Evolutionary conservation across 2,797 vertebrate species (phyloP), one percentile per base, ranked within the genome.

Genomic region (Eulemur albifrons): DNA sequence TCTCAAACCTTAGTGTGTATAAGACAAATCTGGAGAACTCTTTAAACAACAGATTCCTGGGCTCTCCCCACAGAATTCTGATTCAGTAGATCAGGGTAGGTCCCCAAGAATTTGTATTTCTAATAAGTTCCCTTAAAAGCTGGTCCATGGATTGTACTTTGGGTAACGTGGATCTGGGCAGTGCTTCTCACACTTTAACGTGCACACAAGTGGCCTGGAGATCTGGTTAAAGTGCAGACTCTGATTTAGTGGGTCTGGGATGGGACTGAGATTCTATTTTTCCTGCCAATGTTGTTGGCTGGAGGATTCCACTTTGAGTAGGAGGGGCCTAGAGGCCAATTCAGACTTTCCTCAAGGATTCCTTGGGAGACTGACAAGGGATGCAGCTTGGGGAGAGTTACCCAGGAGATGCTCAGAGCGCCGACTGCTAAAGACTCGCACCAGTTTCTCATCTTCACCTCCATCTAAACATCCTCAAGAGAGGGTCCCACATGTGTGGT

Each of bases 401-500:
- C 7, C 23, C 25, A 48, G 17, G 30, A 45, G 63, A 79, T 38
- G 21, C 40, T 93, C 65, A n/a, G 7, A 15, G 25, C 12, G 10
- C 11, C 25, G 21, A 38, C n/a, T 35, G 67, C 90, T 76, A 38
- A 85, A 85, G 76, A 63, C 43, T 11, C 6, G 0, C 0, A 81
- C 35, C 25, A 43, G 40, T 3, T 1, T 32, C 15, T 88, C 45
- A 48, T 7, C 21, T 48, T 40, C 12, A 54, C 52, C 23, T 65
- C 48, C 79, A 72, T 30, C 59, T 63, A n/a, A 27, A 69, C 50
- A 48, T n/a, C 38, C 50, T 25, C 17, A 50, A 25, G 40, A 67
- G 48, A 88, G 40, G 2, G 35, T 20, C 38, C 79, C 43, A 17
- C 4, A 0, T 0, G 30, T 25, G 38, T 17, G 1, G 11, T 0